Conservation (phyloP, 2,797 vertebrate species). For the Sibirionetta formosa region DNA sequence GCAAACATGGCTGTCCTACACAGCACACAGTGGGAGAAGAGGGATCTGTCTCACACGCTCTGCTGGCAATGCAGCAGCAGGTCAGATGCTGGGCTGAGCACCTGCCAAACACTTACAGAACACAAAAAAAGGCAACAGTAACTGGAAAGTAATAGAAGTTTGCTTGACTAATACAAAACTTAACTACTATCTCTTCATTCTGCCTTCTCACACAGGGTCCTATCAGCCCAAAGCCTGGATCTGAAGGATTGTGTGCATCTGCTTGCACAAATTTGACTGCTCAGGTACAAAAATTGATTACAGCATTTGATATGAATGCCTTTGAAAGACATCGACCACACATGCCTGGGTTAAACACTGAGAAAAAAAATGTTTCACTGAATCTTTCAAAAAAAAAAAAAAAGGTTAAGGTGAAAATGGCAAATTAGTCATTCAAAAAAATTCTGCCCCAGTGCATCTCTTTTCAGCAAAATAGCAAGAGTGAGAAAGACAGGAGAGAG, state of each 20-base stretch:
- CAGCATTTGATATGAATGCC: neutral
- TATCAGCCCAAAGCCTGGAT: neutral
- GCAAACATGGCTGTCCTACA: neutral
- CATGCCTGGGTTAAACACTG: neutral
- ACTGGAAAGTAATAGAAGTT: neutral
- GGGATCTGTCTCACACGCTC: neutral
- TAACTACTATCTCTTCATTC: neutral
- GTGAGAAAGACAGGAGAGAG: neutral
- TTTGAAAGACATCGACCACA: neutral
- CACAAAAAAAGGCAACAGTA: accelerated
- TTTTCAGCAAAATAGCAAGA: neutral
- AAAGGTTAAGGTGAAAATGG: neutral
- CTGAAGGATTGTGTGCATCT: neutral
- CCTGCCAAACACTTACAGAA: neutral
- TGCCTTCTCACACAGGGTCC: neutral
- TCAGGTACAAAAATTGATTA: neutral
- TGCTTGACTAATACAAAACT: neutral
- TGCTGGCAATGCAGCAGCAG: neutral
- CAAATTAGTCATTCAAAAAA: neutral
- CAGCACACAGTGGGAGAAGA: accelerated
- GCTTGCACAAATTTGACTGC: neutral
- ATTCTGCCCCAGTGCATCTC: neutral
- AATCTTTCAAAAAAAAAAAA: neutral
- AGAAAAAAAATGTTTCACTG: neutral
- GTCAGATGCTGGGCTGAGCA: accelerated